Conservation (phyloP, 2,888 invertebrate genomes). For the Panopea generosa region DNA sequence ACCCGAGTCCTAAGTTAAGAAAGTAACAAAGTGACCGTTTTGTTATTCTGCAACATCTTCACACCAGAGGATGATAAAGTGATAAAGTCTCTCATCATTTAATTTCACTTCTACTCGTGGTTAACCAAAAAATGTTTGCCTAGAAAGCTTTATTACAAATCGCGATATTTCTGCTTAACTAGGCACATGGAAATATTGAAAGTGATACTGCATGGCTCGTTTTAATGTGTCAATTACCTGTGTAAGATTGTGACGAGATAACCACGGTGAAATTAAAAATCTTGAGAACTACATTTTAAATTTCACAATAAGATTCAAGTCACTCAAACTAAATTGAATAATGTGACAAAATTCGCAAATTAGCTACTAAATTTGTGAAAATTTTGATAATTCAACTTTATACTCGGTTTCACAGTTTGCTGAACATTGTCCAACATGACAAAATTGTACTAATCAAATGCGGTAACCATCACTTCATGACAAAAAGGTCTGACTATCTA, state of each 20-base stretch:
- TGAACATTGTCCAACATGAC: no score
- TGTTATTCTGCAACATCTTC: slow-evolving; percentile 47
- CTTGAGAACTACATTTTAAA: slow-evolving; percentile 5
- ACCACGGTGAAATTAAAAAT: slow-evolving; percentile 32
- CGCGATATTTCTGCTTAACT: slow-evolving; percentile 47
- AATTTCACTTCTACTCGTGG: no score
- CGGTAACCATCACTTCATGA: no score
- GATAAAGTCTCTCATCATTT: no score
- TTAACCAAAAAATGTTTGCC: slow-evolving; percentile 29
- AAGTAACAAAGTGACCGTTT: slow-evolving; percentile 48
- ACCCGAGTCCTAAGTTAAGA: slow-evolving; percentile 38
- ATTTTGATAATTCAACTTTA: no score
- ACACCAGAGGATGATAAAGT: slow-evolving; percentile 26
- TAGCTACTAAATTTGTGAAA: not conserved
- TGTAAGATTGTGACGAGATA: slow-evolving; percentile 30
- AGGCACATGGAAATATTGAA: slow-evolving; percentile 32
- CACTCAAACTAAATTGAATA: not conserved
- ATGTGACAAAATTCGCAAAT: slow-evolving; percentile 9
- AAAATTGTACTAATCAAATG: no score
- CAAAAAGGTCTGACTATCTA: no score
- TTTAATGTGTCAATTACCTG: slow-evolving; percentile 38
- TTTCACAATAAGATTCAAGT: not conserved
- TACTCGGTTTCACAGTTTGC: no score
- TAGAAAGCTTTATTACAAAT: slow-evolving; percentile 25
- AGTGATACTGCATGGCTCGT: slow-evolving; percentile 38